Conservation (phyloP, 2,113 vertebrate species). For the Alectura lathami region DNA sequence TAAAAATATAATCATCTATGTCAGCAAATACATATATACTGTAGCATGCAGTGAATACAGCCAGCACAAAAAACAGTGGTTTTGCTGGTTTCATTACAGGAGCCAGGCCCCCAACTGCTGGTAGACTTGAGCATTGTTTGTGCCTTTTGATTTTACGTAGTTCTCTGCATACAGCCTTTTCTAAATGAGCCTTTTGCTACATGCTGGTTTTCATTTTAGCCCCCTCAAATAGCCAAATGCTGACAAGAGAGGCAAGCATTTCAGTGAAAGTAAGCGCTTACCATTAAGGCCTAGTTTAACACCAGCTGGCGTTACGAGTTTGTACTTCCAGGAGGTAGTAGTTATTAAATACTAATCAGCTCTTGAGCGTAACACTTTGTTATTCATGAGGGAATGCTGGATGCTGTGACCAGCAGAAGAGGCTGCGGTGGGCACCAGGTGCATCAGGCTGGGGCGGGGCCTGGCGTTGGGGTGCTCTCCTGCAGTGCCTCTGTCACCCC, state of each 20-base stretch:
- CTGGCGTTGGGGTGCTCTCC: not conserved
- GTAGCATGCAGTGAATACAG: not conserved
- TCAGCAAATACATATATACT: not conserved
- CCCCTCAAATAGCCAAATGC: not conserved
- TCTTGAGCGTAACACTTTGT: not conserved
- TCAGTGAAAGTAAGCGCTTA: not conserved
- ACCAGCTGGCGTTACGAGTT: not conserved
- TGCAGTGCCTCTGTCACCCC: not conserved
- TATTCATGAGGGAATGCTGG: not conserved
- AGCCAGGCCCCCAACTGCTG: not conserved
- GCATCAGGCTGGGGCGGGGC: not conserved
- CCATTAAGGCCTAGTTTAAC: not conserved
- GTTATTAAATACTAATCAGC: not conserved
- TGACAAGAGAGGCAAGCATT: not conserved
- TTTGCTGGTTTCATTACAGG: not conserved
- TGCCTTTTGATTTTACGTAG: not conserved
- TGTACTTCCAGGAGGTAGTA: not conserved
- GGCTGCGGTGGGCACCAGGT: not conserved
- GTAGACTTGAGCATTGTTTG: not conserved
- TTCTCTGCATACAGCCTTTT: not conserved
- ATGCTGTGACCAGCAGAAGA: not conserved
- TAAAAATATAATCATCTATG: not conserved
- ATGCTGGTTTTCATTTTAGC: not conserved
- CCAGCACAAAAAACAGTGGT: not conserved
- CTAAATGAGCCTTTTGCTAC: not conserved